phyloP scores from a whole-genome alignment of 2,888 invertebrate species.

The Abscondita cerata region DNA sequence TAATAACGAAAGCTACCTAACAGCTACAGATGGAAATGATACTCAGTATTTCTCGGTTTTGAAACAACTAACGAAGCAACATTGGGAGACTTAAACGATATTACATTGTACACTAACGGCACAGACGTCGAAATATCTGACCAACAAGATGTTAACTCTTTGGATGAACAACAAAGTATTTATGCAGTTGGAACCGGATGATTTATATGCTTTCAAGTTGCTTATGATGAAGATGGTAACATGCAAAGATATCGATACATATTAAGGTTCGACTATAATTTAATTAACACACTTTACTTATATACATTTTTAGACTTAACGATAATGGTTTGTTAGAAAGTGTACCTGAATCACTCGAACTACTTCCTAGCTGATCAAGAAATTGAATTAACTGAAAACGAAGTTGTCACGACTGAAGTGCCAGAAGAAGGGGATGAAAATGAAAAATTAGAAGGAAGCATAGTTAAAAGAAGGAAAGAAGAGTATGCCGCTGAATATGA shows the following conservation, averaged over 20 bases:
- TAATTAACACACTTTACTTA: background rate
- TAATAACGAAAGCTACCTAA: conserved; percentile 50
- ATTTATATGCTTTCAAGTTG: conserved; percentile 55
- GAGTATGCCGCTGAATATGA: background rate
- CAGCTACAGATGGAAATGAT: conserved; percentile 45
- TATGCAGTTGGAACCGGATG: conserved; percentile 55
- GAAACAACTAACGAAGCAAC: conserved; percentile 48
- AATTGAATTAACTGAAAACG: background rate
- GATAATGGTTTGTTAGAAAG: conserved; percentile 55
- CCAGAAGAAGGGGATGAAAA: background rate
- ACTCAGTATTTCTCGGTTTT: conserved; percentile 54
- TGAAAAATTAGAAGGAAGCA: background rate
- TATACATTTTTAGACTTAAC: conserved; percentile 48
- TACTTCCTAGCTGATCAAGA: conserved; percentile 47
- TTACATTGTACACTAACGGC: conserved; percentile 31
- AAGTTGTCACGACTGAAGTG: conserved; percentile 1
- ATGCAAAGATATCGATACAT: conserved; percentile 56
- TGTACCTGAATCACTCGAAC: conserved; percentile 54
- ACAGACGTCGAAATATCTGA: conserved; percentile 35
- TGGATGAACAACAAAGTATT: conserved; percentile 48
- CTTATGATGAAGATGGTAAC: conserved; percentile 55
- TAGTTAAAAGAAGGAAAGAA: background rate
- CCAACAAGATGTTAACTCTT: conserved; percentile 25
- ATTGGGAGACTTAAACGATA: conserved; percentile 44
- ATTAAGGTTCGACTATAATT: conserved; percentile 47